These are phyloP conservation scores for Acanthiza pusilla DNA, from an alignment of 2,797 vertebrate species.

Conservation along the genomic window DNA sequence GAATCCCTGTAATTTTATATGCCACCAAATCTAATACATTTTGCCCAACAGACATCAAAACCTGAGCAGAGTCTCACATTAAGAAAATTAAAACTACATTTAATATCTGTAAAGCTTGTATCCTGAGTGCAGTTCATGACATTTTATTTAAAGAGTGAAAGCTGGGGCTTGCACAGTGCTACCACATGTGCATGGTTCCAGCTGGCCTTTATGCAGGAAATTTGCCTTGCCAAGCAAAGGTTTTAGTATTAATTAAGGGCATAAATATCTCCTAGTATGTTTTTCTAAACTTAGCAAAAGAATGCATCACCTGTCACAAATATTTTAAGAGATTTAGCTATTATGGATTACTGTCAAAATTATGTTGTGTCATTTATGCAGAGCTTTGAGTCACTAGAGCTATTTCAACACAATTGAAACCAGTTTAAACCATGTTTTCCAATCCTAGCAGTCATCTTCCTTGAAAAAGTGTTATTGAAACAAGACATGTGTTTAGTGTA, in stretches of 20 bases:
- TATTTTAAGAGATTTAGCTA: not conserved
- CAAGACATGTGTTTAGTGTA: not conserved
- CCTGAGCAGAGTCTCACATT: not conserved
- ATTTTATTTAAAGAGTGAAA: not conserved
- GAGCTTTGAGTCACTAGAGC: conserved; percentile 25
- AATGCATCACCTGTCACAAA: not conserved
- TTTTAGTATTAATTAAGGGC: not conserved
- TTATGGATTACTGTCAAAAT: not conserved
- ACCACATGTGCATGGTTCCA: not conserved
- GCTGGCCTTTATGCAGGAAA: not conserved
- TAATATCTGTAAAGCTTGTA: not conserved
- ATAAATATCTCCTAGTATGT: not conserved
- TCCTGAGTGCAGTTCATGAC: not conserved
- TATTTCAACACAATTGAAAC: not conserved
- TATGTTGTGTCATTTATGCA: not conserved
- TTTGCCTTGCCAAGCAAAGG: not conserved
- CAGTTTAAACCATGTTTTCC: not conserved
- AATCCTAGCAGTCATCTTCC: not conserved
- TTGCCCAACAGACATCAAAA: not conserved
- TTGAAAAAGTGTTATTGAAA: not conserved
- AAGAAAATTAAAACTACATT: not conserved
- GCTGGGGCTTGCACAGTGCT: not conserved
- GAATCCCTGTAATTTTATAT: not conserved
- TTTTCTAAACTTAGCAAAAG: not conserved
- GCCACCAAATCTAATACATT: not conserved